These are phyloP conservation scores for Uria lomvia DNA, from an alignment of 2,113 vertebrate species.

Conservation along the genomic window DNA sequence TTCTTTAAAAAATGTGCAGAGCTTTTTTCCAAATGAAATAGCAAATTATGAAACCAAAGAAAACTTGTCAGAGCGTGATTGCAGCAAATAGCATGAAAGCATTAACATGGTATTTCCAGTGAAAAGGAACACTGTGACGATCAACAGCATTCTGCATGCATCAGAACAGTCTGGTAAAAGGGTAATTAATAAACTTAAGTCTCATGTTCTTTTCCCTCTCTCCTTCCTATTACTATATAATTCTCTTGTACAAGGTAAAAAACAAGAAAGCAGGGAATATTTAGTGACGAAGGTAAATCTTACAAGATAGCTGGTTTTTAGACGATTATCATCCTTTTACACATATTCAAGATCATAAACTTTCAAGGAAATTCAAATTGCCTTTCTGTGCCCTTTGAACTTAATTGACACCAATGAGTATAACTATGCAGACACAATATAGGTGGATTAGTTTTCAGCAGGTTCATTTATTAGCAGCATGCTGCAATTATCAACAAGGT, in stretches of 20 bases:
- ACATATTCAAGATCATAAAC: neutral
- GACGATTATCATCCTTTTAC: neutral
- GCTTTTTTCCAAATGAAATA: neutral
- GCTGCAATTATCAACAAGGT: conserved; percentile 72
- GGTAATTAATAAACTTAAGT: neutral
- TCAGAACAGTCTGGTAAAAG: neutral
- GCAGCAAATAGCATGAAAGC: neutral
- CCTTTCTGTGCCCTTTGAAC: conserved; percentile 63
- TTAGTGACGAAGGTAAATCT: neutral
- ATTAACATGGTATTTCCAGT: neutral
- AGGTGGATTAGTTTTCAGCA: conserved; percentile 64
- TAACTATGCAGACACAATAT: conserved; percentile 51
- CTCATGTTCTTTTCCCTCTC: neutral
- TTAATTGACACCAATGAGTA: conserved; percentile 13
- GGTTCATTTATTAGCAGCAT: conserved; percentile 71
- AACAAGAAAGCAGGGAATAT: neutral
- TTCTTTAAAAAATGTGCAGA: neutral
- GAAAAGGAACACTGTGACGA: neutral
- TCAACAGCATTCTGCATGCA: neutral
- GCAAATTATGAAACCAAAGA: neutral
- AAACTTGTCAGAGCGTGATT: neutral
- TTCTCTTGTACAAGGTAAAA: neutral
- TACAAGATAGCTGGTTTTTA: neutral
- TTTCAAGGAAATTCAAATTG: conserved; percentile 42
- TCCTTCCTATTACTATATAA: neutral